Evolutionary conservation across 2,797 vertebrate genomes (phyloP).

Genomic region (Lerista edwardsae): DNA sequence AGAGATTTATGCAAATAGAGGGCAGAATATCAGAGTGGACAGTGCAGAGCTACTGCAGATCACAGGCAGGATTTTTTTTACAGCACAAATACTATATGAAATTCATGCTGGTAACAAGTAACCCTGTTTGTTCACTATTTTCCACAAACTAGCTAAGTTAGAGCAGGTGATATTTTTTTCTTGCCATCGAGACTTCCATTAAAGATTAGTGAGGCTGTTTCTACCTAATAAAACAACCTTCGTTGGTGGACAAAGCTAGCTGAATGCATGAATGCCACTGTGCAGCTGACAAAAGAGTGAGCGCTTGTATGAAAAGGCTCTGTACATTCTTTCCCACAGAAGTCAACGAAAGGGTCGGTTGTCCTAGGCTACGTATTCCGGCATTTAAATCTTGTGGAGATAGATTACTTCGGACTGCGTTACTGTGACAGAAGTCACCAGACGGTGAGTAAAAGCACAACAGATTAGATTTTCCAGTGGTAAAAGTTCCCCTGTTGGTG

Average conservation of each 20-base stretch:
- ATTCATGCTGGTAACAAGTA: neutral
- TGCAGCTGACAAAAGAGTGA: slow-evolving; percentile 64
- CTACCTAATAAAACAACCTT: slow-evolving; percentile 45
- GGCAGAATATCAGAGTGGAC: slow-evolving; percentile 17
- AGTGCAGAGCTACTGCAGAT: neutral
- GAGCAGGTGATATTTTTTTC: neutral
- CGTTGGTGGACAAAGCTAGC: slow-evolving; percentile 39
- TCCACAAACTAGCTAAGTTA: slow-evolving; percentile 42
- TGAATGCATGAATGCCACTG: slow-evolving; percentile 65
- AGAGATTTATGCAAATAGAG: neutral
- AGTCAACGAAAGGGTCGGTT: slow-evolving; percentile 86
- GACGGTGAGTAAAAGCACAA: slow-evolving; percentile 80
- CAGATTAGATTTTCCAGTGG: slow-evolving; percentile 33
- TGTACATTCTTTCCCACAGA: slow-evolving; percentile 85
- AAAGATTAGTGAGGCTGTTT: slow-evolving; percentile 35
- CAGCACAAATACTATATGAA: neutral
- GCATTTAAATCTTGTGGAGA: slow-evolving; percentile 88
- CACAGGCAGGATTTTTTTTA: neutral
- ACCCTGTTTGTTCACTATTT: slow-evolving; percentile 25
- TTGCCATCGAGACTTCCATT: slow-evolving; percentile 40
- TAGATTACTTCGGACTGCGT: slow-evolving; percentile 89
- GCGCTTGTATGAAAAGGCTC: slow-evolving; percentile 67
- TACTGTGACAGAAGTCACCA: slow-evolving; percentile 90
- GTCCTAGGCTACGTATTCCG: slow-evolving; percentile 87
- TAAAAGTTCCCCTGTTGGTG: slow-evolving; percentile 33